phyloP scores from a whole-genome alignment of 2,888 invertebrate species.

The Drosophila testacea region DNA sequence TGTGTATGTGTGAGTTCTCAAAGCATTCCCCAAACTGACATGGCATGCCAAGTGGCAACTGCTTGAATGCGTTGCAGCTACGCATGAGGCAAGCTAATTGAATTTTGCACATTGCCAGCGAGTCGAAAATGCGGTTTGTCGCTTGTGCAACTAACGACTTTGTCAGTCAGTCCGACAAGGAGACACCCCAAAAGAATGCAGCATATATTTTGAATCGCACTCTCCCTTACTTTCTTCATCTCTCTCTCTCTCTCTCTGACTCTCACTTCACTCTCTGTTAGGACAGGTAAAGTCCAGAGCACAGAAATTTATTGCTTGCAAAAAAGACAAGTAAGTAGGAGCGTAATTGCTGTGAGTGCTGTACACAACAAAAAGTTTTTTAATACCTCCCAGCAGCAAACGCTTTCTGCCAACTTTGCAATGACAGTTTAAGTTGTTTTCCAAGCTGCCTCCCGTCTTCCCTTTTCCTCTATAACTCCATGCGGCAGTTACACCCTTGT shows the following conservation, averaged over 20 bases:
- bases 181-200: conserved; percentile 32
- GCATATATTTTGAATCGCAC: conserved; percentile 16
- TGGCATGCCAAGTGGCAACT: conserved; percentile 71
- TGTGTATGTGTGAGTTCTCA: conserved; percentile 44
- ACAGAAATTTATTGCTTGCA: conserved; percentile 62
- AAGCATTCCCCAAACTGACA: conserved; percentile 70
- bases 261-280: neutral
- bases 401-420: conserved; percentile 66
- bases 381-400: conserved; percentile 64
- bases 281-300: conserved; percentile 26
- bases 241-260: neutral
- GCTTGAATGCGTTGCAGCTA: conserved; percentile 48
- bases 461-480: neutral
- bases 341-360: conserved; percentile 67
- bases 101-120: conserved; percentile 61
- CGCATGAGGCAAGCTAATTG: conserved; percentile 63
- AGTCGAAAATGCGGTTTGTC: conserved; percentile 34
- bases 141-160: conserved; percentile 17
- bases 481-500: conserved; percentile 15
- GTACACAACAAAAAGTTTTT: conserved; percentile 65
- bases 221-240: neutral
- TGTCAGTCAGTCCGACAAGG: conserved; percentile 2
- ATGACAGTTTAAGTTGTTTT: conserved; percentile 79
- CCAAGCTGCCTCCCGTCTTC: conserved; percentile 17
- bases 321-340: conserved; percentile 53